phyloP scores from a whole-genome alignment of 2,797 vertebrate species.

The Anolis apletophallus region DNA sequence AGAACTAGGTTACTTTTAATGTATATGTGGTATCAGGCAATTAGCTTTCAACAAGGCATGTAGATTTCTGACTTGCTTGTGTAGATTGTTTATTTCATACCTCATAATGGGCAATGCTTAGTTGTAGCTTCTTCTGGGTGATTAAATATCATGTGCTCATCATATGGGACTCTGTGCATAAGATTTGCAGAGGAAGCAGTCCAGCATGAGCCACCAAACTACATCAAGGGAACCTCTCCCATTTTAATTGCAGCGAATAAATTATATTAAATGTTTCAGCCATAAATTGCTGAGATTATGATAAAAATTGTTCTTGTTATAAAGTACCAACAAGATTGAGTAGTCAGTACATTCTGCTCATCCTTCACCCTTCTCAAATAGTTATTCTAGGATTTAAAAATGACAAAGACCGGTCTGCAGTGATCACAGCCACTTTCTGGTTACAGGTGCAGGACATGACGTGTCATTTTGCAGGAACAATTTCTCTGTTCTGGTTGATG shows the following conservation, averaged over 20 bases:
- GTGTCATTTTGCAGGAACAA: slow-evolving; percentile 57
- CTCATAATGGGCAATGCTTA: background rate
- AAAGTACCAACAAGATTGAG: background rate
- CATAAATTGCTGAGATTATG: background rate
- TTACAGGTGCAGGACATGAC: slow-evolving; percentile 50
- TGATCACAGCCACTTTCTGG: too few species aligned
- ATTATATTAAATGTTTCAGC: background rate
- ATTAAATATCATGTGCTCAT: slow-evolving; percentile 29
- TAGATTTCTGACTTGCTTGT: slow-evolving; percentile 17
- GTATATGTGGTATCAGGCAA: background rate
- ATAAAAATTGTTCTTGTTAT: background rate
- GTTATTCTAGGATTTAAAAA: background rate
- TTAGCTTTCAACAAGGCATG: background rate
- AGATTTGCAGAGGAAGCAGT: slow-evolving; percentile 4
- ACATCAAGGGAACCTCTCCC: background rate
- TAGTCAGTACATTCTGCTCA: slow-evolving; percentile 24
- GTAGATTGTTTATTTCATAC: background rate
- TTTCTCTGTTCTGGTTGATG: background rate
- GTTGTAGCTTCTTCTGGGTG: background rate
- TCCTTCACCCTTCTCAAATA: background rate
- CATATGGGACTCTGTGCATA: background rate
- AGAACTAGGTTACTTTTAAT: slow-evolving; percentile 5
- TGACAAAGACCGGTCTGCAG: too few species aligned
- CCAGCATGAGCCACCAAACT: background rate
- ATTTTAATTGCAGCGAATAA: background rate